Conservation (phyloP, 2,113 vertebrate species). For the Onychostoma macrolepis region DNA sequence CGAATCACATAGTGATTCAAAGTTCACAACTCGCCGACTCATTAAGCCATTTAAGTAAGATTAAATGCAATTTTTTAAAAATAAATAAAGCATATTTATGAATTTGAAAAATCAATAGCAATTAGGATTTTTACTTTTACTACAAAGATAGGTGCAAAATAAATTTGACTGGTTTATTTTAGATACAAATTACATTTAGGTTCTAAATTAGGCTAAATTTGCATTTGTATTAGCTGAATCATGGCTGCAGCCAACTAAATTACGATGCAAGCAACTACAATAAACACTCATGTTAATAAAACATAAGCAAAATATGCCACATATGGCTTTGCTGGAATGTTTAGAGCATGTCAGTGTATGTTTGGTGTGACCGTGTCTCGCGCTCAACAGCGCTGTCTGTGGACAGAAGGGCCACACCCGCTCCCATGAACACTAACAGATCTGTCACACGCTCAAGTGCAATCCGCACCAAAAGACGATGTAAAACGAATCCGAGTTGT, state of each 20-base stretch:
- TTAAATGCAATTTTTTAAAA: not conserved
- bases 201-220: not conserved
- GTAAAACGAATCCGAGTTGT: slow-evolving; percentile 1
- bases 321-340: slow-evolving; percentile 21
- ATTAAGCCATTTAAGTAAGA: not conserved
- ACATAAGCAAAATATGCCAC: not conserved
- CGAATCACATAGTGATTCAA: not conserved
- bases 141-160: not conserved
- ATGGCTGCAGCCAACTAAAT: not conserved
- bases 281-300: not conserved
- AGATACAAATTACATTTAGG: not conserved
- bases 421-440: slow-evolving; percentile 23
- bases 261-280: not conserved
- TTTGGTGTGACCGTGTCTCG: not conserved
- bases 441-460: slow-evolving; percentile 37
- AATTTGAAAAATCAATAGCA: not conserved
- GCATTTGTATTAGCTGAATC: not conserved
- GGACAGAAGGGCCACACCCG: slow-evolving; percentile 49
- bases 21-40: not conserved
- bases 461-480: slow-evolving; percentile 28
- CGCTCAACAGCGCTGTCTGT: slow-evolving; percentile 47
- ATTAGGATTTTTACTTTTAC: not conserved
- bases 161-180: not conserved
- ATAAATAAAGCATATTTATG: not conserved
- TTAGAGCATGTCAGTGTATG: slow-evolving; percentile 3